Evolutionary conservation across 2,797 vertebrate genomes (phyloP).

Genomic region (Anguilla pacifica): DNA sequence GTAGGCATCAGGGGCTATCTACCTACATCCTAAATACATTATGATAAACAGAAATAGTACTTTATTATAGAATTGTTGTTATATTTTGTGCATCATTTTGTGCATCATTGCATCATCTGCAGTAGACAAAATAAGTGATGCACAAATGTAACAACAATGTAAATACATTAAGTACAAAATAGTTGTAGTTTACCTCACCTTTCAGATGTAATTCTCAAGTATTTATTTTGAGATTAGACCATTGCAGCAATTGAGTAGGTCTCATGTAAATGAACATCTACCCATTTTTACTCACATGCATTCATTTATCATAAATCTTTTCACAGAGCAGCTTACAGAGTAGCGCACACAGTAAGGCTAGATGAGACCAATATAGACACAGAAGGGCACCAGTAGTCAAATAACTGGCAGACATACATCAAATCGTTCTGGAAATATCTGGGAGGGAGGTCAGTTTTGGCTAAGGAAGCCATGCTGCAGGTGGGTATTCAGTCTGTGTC

Average conservation of each 20-base stretch:
- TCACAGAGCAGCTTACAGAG: neutral
- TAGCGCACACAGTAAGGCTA: neutral
- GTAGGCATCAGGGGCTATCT: neutral
- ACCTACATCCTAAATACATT: neutral
- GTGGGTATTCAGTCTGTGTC: neutral
- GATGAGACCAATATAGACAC: neutral
- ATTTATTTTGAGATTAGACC: neutral
- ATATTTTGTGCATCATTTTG: too few species aligned
- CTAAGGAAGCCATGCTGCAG: neutral
- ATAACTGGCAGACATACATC: neutral
- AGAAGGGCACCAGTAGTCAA: neutral
- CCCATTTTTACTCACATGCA: neutral
- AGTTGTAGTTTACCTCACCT: neutral
- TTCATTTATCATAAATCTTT: neutral
- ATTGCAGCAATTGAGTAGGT: neutral
- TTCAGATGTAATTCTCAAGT: neutral
- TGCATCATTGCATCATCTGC: neutral
- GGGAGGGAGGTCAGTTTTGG: neutral
- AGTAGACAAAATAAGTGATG: neutral
- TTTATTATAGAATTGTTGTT: too few species aligned
- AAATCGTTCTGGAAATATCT: neutral
- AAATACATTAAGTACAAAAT: neutral
- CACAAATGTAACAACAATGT: neutral
- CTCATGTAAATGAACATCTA: neutral
- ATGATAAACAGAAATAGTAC: neutral